Percentiles rank a stretch among this genome's conserved stretches.
Evolutionary conservation across 2,888 invertebrate species (phyloP).

Genomic region (Autographa pulchrina): DNA sequence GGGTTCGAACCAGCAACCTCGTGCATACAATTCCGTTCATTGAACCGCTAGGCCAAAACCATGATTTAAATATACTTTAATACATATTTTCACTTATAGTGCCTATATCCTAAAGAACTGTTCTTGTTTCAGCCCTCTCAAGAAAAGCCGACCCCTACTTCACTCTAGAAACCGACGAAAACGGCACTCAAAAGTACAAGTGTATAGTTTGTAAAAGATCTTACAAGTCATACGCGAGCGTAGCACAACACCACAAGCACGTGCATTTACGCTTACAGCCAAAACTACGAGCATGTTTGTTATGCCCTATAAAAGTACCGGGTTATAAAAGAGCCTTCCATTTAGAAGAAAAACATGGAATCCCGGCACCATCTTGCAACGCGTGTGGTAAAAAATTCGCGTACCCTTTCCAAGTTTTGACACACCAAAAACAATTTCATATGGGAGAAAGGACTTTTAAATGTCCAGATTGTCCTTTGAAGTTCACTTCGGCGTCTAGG

Average conservation of each 20-base stretch:
- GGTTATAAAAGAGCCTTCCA: slow-evolving; percentile 60
- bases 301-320: slow-evolving; percentile 58
- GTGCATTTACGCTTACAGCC: slow-evolving; percentile 64
- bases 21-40: no score
- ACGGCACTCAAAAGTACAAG: slow-evolving; percentile 48
- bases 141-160: slow-evolving; percentile 42
- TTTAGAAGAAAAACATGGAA: slow-evolving; percentile 68
- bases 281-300: slow-evolving; percentile 58
- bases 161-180: slow-evolving; percentile 44
- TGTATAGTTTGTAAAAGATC: slow-evolving; percentile 58
- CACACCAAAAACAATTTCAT: slow-evolving; percentile 68
- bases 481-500: slow-evolving; percentile 50
- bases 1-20: no score
- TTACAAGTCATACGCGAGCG: slow-evolving; percentile 52
- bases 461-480: slow-evolving; percentile 62
- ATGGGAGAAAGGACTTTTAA: slow-evolving; percentile 68
- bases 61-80: no score
- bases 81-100: no score
- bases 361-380: slow-evolving; percentile 67
- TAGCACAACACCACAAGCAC: slow-evolving; percentile 63
- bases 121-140: slow-evolving; percentile 56
- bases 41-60: no score
- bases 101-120: no score
- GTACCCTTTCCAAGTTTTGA: slow-evolving; percentile 63
- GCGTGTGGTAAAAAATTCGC: slow-evolving; percentile 74